phyloP scores from a whole-genome alignment of 1,140 invertebrate species.

The Nephotettix cincticeps region DNA sequence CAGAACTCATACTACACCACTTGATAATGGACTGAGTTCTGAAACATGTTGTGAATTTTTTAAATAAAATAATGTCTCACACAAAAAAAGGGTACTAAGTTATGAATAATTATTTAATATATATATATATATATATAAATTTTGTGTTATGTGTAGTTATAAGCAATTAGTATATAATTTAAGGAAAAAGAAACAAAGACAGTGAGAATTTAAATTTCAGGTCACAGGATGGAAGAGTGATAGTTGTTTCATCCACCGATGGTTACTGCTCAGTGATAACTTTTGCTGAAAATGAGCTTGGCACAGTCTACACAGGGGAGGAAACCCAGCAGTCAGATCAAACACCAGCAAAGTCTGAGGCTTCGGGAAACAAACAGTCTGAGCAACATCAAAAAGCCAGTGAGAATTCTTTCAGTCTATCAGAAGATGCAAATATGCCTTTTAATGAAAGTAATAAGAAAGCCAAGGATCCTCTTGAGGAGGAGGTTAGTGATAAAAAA shows the following conservation, averaged over 20 bases:
- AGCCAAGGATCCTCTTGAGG: no score
- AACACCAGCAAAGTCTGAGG: background rate
- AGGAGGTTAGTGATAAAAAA: no score
- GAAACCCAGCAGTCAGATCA: background rate
- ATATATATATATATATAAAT: no score
- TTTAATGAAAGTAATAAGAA: background rate
- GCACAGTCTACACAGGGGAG: conserved; percentile 57
- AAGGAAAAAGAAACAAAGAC: background rate
- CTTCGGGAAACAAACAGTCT: conserved; percentile 30
- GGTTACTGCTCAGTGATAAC: conserved; percentile 91
- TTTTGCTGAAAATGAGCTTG: conserved; percentile 82
- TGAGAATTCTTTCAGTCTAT: background rate
- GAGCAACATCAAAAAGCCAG: background rate
- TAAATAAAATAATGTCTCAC: no score
- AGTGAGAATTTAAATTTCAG: conserved; percentile 48
- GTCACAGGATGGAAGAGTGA: conserved; percentile 77
- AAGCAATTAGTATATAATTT: no score
- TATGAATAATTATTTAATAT: no score
- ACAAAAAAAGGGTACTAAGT: no score
- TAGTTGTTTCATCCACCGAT: conserved; percentile 91
- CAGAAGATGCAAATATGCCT: conserved; percentile 10
- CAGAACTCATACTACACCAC: no score
- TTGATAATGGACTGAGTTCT: no score
- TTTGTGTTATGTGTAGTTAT: no score
- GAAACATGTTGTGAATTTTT: no score